These are phyloP conservation scores for Calliphora vicina DNA, from an alignment of 1,140 invertebrate species.

Conservation along the genomic window DNA sequence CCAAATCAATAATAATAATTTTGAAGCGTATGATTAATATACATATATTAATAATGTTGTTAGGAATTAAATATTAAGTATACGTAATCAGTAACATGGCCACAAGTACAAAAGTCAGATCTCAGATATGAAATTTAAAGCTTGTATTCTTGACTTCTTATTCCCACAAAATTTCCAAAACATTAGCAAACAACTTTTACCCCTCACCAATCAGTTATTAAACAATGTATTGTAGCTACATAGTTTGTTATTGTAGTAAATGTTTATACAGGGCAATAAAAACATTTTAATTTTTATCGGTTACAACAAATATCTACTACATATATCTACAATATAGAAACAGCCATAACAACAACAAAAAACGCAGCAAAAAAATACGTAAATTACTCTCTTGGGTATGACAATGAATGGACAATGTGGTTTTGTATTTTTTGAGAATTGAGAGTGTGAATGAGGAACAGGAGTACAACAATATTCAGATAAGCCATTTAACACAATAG, in stretches of 20 bases:
- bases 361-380: not conserved
- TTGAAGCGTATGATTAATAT: too few relatives aligned
- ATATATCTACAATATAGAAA: not conserved
- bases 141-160: too few relatives aligned
- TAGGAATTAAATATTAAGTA: too few relatives aligned
- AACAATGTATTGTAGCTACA: not conserved
- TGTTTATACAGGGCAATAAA: not conserved
- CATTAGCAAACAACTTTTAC: too few relatives aligned
- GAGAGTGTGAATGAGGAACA: not conserved
- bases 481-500: not conserved
- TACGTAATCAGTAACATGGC: too few relatives aligned
- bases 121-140: too few relatives aligned
- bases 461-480: not conserved
- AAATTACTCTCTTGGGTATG: not conserved
- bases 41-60: too few relatives aligned
- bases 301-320: not conserved
- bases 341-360: not conserved
- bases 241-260: not conserved
- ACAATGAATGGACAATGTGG: not conserved
- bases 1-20: too few relatives aligned
- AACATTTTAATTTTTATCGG: slow-evolving; percentile 17
- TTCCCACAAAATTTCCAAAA: too few relatives aligned
- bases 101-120: too few relatives aligned
- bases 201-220: not conserved
- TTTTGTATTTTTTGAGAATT: not conserved